A percentile compares a stretch with the other conserved stretches of the same genome.
Evolutionary conservation across 2,888 invertebrate species (phyloP).

Genomic region (Limnephilus marmoratus): DNA sequence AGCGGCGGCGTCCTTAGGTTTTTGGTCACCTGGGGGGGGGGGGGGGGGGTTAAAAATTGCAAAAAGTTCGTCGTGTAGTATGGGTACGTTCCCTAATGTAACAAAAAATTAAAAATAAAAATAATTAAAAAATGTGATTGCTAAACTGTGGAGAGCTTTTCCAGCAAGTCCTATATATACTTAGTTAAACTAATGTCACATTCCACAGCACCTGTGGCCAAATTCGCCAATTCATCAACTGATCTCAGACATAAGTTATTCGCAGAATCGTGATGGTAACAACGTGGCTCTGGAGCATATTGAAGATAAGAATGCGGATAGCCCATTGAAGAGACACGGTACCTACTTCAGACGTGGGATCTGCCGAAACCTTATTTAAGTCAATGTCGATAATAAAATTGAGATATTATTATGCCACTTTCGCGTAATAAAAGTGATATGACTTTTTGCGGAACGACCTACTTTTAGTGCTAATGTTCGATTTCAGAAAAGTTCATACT

Average conservation of each 20-base stretch:
- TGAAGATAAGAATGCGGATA: slow-evolving; percentile 24
- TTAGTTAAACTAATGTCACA: background rate
- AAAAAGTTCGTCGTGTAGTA: no score
- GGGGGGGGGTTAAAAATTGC: no score
- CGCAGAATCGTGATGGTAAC: slow-evolving; percentile 11
- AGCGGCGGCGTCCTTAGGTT: no score
- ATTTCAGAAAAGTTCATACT: background rate
- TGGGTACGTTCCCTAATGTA: no score
- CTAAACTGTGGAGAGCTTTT: background rate
- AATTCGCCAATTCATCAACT: background rate
- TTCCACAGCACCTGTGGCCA: background rate
- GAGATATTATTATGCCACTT: background rate
- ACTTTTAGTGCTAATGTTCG: background rate
- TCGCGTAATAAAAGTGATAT: background rate
- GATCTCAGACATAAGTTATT: slow-evolving; percentile 9
- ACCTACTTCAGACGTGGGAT: background rate
- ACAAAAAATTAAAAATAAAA: no score
- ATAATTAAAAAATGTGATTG: background rate
- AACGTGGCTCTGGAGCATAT: background rate
- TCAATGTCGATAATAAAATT: background rate
- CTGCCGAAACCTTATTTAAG: background rate
- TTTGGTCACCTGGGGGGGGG: no score
- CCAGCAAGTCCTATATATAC: background rate
- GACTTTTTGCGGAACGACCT: background rate
- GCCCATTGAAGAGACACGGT: background rate